phyloP scores from a whole-genome alignment of 2,113 vertebrate genomes.

The Myotis brandtii region DNA sequence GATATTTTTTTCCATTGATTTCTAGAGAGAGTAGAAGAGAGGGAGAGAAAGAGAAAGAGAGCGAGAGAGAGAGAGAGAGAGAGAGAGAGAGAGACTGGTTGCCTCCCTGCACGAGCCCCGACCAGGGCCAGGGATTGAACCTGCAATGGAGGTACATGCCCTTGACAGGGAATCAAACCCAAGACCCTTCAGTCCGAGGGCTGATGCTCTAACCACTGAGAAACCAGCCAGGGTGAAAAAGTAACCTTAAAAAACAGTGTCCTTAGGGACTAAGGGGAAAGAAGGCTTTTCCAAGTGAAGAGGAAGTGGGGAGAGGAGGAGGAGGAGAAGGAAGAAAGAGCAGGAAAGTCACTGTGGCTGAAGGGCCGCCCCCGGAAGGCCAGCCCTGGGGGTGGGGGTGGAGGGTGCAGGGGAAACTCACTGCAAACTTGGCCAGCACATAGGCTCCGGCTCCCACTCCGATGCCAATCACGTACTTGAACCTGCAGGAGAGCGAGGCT shows the following conservation, averaged over 20 bases:
- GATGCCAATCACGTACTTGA: constrained; percentile 97
- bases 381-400: too few species aligned
- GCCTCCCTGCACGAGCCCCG: too few species aligned
- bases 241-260: constrained; percentile 72
- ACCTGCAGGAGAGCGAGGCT: constrained; percentile 84
- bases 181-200: too few species aligned
- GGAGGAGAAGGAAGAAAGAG: background rate
- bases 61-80: too few species aligned
- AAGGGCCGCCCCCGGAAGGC: background rate
- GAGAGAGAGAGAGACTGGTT: too few species aligned
- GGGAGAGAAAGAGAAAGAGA: too few species aligned
- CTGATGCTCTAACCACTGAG: too few species aligned
- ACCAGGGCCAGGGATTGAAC: too few species aligned
- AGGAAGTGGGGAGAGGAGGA: background rate
- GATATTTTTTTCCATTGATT: too few species aligned
- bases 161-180: too few species aligned
- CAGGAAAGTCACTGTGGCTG: background rate
- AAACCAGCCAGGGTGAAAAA: background rate
- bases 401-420: constrained; percentile 83
- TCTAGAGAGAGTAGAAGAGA: too few species aligned
- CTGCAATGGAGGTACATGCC: too few species aligned
- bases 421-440: constrained; percentile 96
- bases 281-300: background rate
- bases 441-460: constrained; percentile 98
- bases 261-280: constrained; percentile 33